Evolutionary conservation across 2,113 vertebrate genomes (phyloP), one percentile per base, ranked within the genome.

Genomic region (Anoura caudifer): DNA sequence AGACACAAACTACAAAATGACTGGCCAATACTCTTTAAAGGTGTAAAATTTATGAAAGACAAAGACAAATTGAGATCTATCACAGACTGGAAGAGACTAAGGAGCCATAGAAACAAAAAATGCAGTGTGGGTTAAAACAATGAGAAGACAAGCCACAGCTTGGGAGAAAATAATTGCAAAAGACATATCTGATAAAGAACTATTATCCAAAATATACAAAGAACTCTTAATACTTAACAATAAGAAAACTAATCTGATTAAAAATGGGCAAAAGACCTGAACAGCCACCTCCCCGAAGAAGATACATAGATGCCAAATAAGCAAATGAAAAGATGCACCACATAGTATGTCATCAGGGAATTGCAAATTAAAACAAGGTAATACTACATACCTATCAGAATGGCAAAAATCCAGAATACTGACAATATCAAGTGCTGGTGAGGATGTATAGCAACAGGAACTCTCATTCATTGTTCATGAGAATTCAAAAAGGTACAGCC

Each of bases 1-100:
- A 95, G 50, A 87, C 54, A 93, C 7, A 67, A 92, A n/a, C 41
- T 95, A 95, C 28, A 82, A 70, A 76, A 67, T 72, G 85, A 90
- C 33, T 36, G 16, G 65, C 24, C 8, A 93, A 79, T 82, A 54
- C 10, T 59, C 20, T 85, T 92, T 72, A 36, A 85, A 87, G 77
- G 19, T 56, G 11, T 69, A 59, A 81, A 90, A 19, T 33, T 72
- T 31, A 72, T 72, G 11, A 77, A 88, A 91, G 33, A 90, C 43
- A 90, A 90, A 69, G 4, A 79, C 56, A 90, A 54, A 63, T 3
- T 77, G n/a, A 84, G 43, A 92, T 92, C 61, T 96, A 14, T 54
- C 33, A 67, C 17, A 89, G 45, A 67, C 65, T 47, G 79, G 7
- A 59, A 59, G 24, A 83, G 7, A 50, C 33, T 63, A 61, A 73